These are phyloP conservation scores for Ctenicera cuprea DNA, from an alignment of 2,888 invertebrate genomes.

Conservation along the genomic window DNA sequence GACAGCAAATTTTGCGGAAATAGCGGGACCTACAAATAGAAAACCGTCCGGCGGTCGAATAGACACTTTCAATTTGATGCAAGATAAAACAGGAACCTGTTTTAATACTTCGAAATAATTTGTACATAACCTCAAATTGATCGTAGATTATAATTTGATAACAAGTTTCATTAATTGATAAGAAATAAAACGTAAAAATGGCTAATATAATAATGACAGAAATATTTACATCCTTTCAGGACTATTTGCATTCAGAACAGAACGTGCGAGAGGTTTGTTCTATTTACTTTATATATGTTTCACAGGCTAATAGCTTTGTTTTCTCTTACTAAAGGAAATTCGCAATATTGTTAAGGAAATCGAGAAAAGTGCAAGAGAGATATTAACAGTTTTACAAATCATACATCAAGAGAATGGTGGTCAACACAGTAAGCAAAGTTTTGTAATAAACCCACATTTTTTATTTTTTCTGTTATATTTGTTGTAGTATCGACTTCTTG, in stretches of 20 bases:
- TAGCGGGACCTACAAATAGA: too few relatives aligned
- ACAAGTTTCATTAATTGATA: background rate
- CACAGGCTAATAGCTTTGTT: conserved; percentile 41
- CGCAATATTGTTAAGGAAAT: conserved; percentile 83
- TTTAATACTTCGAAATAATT: background rate
- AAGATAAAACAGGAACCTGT: background rate
- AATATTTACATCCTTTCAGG: conserved; percentile 86
- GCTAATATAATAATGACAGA: conserved; percentile 74
- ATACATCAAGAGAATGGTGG: conserved; percentile 84
- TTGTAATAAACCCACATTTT: background rate
- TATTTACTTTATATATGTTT: background rate
- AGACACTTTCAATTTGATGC: too few relatives aligned
- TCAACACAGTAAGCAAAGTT: conserved; percentile 78
- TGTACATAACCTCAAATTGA: background rate
- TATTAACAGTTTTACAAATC: conserved; percentile 85
- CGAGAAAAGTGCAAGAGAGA: conserved; percentile 86
- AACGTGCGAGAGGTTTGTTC: conserved; percentile 84
- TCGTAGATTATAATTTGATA: background rate
- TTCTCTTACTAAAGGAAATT: conserved; percentile 75
- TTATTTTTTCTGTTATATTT: background rate
- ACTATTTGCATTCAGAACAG: conserved; percentile 85
- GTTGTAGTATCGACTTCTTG: conserved; percentile 48
- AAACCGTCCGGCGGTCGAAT: too few relatives aligned
- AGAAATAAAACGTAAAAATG: conserved; percentile 62
- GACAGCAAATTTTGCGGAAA: too few relatives aligned